Conservation (phyloP, 2,113 vertebrate species). For the Lepidothrix coronata region DNA sequence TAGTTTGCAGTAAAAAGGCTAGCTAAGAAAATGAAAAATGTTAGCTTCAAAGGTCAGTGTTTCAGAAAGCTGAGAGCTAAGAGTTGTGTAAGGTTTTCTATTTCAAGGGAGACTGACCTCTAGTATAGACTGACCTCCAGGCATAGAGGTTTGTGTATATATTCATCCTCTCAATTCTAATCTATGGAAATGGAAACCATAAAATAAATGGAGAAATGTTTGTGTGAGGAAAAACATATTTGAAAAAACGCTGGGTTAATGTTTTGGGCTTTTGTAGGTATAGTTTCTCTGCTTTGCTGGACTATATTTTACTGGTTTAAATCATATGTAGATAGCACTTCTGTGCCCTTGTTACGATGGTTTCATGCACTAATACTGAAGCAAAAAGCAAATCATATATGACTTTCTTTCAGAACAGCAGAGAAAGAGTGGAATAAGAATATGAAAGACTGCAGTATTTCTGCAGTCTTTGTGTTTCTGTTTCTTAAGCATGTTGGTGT, state of each 20-base stretch:
- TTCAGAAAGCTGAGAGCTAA: constrained; percentile 4
- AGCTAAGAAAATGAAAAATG: constrained; percentile 2
- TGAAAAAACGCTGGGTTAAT: background rate
- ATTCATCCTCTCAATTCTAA: background rate
- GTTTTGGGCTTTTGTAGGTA: background rate
- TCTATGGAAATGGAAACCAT: background rate
- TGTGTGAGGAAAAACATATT: background rate
- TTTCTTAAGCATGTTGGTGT: background rate
- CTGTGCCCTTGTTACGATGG: background rate
- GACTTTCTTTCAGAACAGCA: background rate
- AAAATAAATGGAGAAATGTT: background rate
- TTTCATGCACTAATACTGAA: background rate
- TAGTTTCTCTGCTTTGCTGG: background rate
- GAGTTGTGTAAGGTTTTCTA: background rate
- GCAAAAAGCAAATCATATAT: background rate
- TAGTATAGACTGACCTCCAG: background rate
- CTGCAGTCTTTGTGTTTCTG: background rate
- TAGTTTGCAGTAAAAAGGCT: background rate
- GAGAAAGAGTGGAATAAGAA: background rate
- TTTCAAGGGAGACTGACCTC: background rate
- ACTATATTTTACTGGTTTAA: background rate
- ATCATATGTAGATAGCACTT: background rate
- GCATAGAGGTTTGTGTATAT: background rate
- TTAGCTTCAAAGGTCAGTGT: background rate
- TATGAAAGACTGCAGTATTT: background rate